phyloP scores from a whole-genome alignment of 2,888 invertebrate genomes.

The Diogma glabrata region DNA sequence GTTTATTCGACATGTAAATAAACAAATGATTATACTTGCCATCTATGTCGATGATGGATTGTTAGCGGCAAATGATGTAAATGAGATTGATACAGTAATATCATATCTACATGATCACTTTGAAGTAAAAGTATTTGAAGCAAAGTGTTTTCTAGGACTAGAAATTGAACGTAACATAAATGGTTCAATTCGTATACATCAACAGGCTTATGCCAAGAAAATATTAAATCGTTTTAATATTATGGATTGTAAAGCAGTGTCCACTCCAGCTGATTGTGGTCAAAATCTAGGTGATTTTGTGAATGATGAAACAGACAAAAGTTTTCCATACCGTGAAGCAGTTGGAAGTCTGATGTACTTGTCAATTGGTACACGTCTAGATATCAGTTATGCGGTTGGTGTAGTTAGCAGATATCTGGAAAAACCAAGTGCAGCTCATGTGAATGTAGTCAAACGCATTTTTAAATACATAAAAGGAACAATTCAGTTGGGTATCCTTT shows the following conservation, averaged over 20 bases:
- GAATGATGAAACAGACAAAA: not conserved
- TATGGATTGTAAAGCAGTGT: not conserved
- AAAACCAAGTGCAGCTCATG: too few relatives aligned
- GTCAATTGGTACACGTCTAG: conserved; percentile 9
- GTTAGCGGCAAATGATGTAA: not conserved
- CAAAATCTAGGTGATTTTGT: not conserved
- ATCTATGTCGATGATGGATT: not conserved
- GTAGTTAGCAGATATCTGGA: too few relatives aligned
- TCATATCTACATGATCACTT: not conserved
- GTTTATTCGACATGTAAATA: not conserved
- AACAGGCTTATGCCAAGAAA: not conserved
- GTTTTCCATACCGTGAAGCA: conserved; percentile 8
- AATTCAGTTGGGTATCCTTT: not conserved
- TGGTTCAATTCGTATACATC: not conserved
- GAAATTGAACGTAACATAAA: not conserved
- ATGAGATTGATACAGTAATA: not conserved
- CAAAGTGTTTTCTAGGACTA: not conserved
- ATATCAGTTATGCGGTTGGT: too few relatives aligned
- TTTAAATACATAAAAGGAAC: conserved; percentile 16
- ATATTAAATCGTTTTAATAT: not conserved
- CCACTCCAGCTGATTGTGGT: not conserved
- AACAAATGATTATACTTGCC: not conserved
- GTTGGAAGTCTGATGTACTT: conserved; percentile 9
- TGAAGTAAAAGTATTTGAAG: not conserved
- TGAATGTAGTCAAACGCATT: conserved; percentile 17